A percentile compares a stretch with the other conserved stretches of the same genome.
Evolutionary conservation across 2,113 vertebrate species (phyloP).

Genomic region (Percina caprodes): DNA sequence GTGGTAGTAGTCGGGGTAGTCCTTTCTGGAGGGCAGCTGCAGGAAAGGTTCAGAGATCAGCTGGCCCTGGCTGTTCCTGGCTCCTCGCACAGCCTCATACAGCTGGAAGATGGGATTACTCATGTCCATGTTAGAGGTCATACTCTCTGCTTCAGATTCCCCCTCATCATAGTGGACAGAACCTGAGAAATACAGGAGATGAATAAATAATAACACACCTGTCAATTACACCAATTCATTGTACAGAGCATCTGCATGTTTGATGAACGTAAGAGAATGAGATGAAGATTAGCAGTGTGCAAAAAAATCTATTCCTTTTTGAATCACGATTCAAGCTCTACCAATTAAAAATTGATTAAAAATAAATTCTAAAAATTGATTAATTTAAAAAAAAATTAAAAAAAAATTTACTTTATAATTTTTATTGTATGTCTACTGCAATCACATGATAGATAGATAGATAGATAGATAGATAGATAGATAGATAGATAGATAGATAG

Average conservation of each 20-base stretch:
- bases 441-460: no score
- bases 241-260: not conserved
- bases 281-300: conserved; percentile 3
- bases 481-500: no score
- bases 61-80: conserved; percentile 96
- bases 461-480: no score
- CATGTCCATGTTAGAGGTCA: conserved; percentile 95
- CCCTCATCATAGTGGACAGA: conserved; percentile 93
- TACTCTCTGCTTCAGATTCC: conserved; percentile 95
- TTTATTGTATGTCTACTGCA: no score
- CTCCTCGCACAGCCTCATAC: conserved; percentile 94
- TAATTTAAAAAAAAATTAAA: no score
- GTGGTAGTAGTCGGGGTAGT: conserved; percentile 98
- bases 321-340: no score
- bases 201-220: not conserved
- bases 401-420: no score
- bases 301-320: no score
- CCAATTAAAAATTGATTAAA: no score
- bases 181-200: conserved; percentile 55
- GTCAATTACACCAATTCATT: not conserved
- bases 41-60: conserved; percentile 97
- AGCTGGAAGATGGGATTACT: conserved; percentile 97
- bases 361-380: no score
- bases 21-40: conserved; percentile 97
- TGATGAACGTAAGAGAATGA: not conserved